Conservation (phyloP, 2,888 invertebrate species). For the Blomia tropicalis region DNA sequence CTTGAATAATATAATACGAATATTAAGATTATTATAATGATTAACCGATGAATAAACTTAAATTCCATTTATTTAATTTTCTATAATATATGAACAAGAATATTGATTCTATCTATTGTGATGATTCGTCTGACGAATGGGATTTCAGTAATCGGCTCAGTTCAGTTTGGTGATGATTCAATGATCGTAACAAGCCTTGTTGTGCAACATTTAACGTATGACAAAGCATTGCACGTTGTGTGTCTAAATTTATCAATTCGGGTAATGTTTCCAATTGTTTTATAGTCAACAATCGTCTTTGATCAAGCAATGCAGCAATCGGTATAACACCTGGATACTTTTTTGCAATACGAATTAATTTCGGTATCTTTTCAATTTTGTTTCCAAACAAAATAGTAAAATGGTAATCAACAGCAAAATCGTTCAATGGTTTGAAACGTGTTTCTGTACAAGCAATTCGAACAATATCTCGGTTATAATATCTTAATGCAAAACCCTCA, state of each 20-base stretch:
- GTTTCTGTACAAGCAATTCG: not conserved
- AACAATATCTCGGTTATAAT: conserved; percentile 20
- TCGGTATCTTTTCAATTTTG: not conserved
- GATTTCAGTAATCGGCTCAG: not conserved
- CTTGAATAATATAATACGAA: no score
- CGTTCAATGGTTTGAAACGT: not conserved
- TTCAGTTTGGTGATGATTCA: not conserved
- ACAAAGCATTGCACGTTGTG: not conserved
- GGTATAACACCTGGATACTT: conserved; percentile 18
- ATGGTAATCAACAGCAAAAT: conserved; percentile 13
- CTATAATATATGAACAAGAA: no score
- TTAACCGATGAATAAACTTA: no score
- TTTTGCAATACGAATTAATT: not conserved
- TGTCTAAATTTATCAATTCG: not conserved
- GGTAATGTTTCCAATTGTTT: not conserved
- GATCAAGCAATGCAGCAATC: conserved; percentile 8
- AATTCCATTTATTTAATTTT: no score
- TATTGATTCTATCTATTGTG: no score
- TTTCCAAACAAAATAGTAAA: conserved; percentile 16
- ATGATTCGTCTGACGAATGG: no score
- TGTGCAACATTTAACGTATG: conserved; percentile 1
- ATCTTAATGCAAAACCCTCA: conserved; percentile 14
- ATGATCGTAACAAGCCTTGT: not conserved
- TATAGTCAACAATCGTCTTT: conserved; percentile 1
- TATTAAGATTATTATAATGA: no score